Percentiles rank a stretch among this genome's conserved stretches.
These are phyloP conservation scores for Microcebus griseorufus DNA, from an alignment of 2,113 vertebrate species.

Conservation along the genomic window DNA sequence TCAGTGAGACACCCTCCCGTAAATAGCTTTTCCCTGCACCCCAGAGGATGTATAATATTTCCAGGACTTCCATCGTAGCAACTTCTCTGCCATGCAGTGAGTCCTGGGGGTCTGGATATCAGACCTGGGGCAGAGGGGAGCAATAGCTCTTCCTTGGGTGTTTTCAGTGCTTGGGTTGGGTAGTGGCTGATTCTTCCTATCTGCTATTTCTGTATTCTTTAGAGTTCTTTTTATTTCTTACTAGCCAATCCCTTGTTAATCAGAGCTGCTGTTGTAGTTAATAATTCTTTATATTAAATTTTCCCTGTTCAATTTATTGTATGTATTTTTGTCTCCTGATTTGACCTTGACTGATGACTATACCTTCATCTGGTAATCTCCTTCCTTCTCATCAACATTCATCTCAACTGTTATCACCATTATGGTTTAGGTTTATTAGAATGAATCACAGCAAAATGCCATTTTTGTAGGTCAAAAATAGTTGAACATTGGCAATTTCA, in stretches of 20 bases:
- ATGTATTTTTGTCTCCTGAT: constrained; percentile 34
- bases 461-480: constrained; percentile 48
- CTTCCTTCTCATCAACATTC: background rate
- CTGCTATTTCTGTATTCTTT: background rate
- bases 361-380: background rate
- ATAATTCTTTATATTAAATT: constrained; percentile 10
- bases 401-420: background rate
- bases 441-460: constrained; percentile 5
- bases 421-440: background rate
- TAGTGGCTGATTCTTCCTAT: background rate
- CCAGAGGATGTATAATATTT: background rate
- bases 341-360: background rate
- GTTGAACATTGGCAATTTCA: constrained; percentile 33
- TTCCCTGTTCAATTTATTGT: background rate
- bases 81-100: background rate
- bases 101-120: background rate
- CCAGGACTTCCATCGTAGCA: background rate
- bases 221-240: background rate
- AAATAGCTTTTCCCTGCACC: background rate
- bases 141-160: background rate
- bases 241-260: background rate
- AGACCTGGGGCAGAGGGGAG: background rate
- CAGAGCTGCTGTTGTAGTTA: background rate
- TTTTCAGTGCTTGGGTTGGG: background rate
- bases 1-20: background rate